phyloP scores from a whole-genome alignment of 2,113 vertebrate species.

The Corythaixoides concolor region DNA sequence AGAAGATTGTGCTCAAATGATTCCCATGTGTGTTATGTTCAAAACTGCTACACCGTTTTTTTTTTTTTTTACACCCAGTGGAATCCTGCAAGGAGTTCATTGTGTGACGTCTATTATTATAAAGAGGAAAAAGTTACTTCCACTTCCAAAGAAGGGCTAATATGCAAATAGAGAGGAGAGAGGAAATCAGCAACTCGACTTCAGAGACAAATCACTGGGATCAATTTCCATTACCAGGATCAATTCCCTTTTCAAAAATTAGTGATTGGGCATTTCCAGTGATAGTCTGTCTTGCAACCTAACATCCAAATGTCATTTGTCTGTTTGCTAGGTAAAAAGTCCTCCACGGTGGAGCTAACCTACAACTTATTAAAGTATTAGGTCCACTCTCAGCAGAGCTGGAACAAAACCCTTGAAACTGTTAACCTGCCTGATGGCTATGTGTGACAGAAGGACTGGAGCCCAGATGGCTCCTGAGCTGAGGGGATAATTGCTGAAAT shows the following conservation, averaged over 20 bases:
- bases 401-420: neutral
- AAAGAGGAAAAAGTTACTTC: neutral
- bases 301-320: neutral
- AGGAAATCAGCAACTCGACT: neutral
- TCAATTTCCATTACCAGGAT: neutral
- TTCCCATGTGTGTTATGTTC: neutral
- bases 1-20: neutral
- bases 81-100: neutral
- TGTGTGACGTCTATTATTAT: neutral
- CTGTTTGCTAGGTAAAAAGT: neutral
- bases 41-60: neutral
- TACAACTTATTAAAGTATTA: neutral
- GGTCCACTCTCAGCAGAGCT: neutral
- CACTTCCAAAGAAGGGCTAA: neutral
- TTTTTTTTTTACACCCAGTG: neutral
- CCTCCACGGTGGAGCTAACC: neutral
- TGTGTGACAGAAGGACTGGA: neutral
- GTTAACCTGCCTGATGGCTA: neutral
- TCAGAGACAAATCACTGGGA: neutral
- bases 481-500: neutral
- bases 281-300: neutral
- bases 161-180: neutral
- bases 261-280: neutral
- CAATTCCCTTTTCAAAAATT: neutral
- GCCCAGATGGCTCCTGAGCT: neutral